Conservation (phyloP, 2,888 invertebrate species). For the Volucella bombylans region DNA sequence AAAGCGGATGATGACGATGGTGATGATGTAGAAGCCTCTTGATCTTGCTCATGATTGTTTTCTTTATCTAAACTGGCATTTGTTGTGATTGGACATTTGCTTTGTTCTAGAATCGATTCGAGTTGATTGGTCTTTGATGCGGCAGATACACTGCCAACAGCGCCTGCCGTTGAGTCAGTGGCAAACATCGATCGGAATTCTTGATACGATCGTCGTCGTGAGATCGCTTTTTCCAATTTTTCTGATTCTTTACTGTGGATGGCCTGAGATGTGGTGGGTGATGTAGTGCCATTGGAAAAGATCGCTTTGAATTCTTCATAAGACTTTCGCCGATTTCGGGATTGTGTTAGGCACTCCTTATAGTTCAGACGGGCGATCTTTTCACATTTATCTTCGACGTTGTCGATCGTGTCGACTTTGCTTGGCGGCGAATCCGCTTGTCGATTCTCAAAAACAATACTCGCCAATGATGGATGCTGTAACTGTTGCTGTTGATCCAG, state of each 20-base stretch:
- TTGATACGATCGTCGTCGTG: conserved; percentile 77
- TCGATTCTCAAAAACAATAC: conserved; percentile 63
- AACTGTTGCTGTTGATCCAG: conserved; percentile 76
- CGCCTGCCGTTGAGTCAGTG: conserved; percentile 36
- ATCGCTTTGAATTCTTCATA: conserved; percentile 83
- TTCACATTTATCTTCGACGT: conserved; percentile 75
- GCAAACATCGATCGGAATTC: conserved; percentile 75
- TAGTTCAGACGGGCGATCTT: conserved; percentile 80
- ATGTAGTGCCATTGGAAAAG: conserved; percentile 75
- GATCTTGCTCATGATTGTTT: conserved; percentile 74
- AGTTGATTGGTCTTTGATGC: conserved; percentile 58
- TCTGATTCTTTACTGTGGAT: conserved; percentile 45
- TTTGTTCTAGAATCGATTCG: conserved; percentile 67
- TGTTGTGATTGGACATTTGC: conserved; percentile 47
- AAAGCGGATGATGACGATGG: conserved; percentile 45
- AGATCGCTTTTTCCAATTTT: conserved; percentile 74
- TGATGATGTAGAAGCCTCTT: conserved; percentile 19
- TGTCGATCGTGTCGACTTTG: conserved; percentile 19
- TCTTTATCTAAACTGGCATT: conserved; percentile 55
- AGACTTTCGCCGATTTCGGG: conserved; percentile 82
- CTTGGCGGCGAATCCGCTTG: not conserved
- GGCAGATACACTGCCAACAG: conserved; percentile 37
- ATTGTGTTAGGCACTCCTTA: conserved; percentile 82
- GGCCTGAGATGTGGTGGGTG: not conserved
- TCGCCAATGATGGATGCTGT: conserved; percentile 70